A percentile compares a stretch with the other conserved stretches of the same genome.
Conservation (phyloP, 2,888 invertebrate species). For the Polyommatus iphigenia region DNA sequence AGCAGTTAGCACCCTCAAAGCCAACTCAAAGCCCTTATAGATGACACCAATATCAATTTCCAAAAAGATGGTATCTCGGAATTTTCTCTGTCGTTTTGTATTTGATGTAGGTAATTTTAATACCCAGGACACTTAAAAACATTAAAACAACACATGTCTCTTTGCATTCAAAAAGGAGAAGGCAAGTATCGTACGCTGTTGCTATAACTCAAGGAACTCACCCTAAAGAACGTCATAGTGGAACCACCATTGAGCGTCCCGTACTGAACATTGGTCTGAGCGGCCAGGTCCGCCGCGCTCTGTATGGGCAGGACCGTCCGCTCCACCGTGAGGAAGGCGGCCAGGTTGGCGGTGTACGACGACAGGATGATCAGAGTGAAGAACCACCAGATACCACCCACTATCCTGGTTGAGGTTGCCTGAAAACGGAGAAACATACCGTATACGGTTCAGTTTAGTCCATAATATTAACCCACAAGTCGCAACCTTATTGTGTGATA, state of each 20-base stretch:
- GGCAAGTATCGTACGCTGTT: not conserved
- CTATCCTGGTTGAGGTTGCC: slow-evolving; percentile 96
- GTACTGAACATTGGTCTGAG: slow-evolving; percentile 95
- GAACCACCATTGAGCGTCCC: slow-evolving; percentile 96
- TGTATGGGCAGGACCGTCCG: slow-evolving; percentile 97
- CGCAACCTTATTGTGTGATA: no score
- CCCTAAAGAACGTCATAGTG: slow-evolving; percentile 98
- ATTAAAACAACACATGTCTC: no score
- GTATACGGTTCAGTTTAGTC: no score
- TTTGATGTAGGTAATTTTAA: no score
- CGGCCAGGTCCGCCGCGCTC: slow-evolving; percentile 96
- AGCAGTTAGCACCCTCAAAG: no score
- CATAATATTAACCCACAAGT: no score
- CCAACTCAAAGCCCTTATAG: no score
- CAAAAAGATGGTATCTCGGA: no score
- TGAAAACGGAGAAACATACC: slow-evolving; percentile 56
- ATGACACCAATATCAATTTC: no score
- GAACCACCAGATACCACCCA: slow-evolving; percentile 99
- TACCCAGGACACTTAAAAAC: no score
- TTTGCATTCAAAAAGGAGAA: no score
- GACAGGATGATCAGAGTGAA: slow-evolving; percentile 99
- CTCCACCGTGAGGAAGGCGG: slow-evolving; percentile 98
- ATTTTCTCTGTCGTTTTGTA: no score
- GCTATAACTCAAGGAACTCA: slow-evolving; percentile 53
- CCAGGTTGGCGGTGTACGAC: slow-evolving; percentile 98